A percentile compares a stretch with the other conserved stretches of the same genome.
phyloP scores from a whole-genome alignment of 2,113 vertebrate species.

The Ahaetulla prasina region DNA sequence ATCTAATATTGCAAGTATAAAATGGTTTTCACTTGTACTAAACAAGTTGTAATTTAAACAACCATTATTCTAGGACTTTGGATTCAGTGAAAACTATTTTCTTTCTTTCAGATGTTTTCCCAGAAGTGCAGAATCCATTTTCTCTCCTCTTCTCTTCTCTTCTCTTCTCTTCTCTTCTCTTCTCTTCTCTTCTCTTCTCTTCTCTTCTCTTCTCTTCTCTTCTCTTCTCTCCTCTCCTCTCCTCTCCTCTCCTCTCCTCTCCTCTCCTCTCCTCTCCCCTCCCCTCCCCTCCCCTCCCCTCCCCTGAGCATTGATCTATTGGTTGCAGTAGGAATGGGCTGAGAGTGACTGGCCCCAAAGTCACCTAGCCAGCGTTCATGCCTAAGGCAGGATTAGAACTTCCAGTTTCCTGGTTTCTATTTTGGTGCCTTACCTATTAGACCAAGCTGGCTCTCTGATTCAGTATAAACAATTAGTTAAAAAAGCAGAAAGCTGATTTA shows the following conservation, averaged over 20 bases:
- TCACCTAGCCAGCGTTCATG: not conserved
- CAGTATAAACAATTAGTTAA: not conserved
- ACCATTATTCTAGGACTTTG: not conserved
- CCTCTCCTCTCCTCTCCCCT: too few relatives aligned
- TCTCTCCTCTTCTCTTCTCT: too few relatives aligned
- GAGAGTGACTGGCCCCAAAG: not conserved
- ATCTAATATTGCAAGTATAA: not conserved
- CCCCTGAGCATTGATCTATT: not conserved
- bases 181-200: too few relatives aligned
- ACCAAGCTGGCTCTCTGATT: not conserved
- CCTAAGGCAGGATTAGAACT: not conserved
- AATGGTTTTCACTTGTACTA: not conserved
- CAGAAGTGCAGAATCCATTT: not conserved
- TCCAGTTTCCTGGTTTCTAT: not conserved
- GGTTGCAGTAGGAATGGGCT: not conserved
- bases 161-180: too few relatives aligned
- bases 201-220: too few relatives aligned
- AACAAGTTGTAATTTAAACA: not conserved
- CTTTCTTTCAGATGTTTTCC: too few relatives aligned
- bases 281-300: too few relatives aligned
- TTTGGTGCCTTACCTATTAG: not conserved
- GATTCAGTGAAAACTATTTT: not conserved
- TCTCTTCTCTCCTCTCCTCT: too few relatives aligned
- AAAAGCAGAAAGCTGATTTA: not conserved
- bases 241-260: too few relatives aligned